Percentiles rank a stretch among this genome's conserved stretches.
These are phyloP conservation scores for Odontamblyopus rebecca DNA, from an alignment of 2,797 vertebrate genomes.

Conservation along the genomic window DNA sequence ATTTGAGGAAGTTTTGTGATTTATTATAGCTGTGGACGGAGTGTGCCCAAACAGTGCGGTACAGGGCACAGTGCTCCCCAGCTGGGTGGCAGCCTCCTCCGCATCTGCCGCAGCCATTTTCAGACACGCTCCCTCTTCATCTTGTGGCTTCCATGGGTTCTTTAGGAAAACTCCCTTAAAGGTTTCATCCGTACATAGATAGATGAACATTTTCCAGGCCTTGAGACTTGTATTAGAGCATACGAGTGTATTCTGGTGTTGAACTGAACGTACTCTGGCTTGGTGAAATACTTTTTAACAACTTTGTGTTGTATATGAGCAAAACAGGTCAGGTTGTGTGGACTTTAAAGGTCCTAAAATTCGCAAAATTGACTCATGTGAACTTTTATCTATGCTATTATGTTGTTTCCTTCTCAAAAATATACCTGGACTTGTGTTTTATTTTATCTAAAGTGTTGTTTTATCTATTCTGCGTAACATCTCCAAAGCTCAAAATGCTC, in stretches of 20 bases:
- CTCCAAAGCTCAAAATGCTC: too few relatives aligned
- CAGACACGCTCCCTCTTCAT: constrained; percentile 53
- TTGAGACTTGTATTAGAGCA: constrained; percentile 13
- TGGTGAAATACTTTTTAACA: background rate
- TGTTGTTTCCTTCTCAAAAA: too few relatives aligned
- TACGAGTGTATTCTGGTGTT: background rate
- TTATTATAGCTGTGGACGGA: constrained; percentile 10
- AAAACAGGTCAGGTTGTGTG: background rate
- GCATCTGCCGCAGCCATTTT: constrained; percentile 65
- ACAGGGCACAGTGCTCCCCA: constrained; percentile 28
- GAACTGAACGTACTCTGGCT: background rate
- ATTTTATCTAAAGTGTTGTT: too few relatives aligned
- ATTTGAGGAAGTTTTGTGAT: constrained; percentile 4
- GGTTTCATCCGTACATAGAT: constrained; percentile 25
- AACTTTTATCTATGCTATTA: too few relatives aligned
- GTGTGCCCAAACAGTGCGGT: constrained; percentile 43
- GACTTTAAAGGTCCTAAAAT: too few relatives aligned
- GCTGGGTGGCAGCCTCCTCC: constrained; percentile 60
- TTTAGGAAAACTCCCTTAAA: constrained; percentile 42
- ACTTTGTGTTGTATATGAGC: background rate
- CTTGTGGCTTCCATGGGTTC: constrained; percentile 46
- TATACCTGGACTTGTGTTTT: too few relatives aligned
- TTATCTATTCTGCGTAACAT: too few relatives aligned
- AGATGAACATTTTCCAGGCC: constrained; percentile 26
- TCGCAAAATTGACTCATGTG: too few relatives aligned